Conservation (phyloP, 1,140 invertebrate genomes). For the Ditylenchus dipsaci region DNA sequence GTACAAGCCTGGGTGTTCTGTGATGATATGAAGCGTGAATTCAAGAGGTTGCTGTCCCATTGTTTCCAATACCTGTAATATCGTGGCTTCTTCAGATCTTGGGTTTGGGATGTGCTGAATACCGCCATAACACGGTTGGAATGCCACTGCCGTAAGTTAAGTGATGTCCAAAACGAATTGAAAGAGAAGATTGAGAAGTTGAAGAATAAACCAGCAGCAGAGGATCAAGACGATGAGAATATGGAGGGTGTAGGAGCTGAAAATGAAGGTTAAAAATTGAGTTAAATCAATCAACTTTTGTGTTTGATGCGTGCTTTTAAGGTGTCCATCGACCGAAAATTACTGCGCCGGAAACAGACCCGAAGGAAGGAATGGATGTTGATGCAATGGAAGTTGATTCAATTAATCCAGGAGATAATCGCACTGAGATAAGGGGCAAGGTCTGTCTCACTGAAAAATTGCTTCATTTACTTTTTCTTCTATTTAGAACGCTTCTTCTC, state of each 20-base stretch:
- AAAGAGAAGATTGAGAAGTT: background rate
- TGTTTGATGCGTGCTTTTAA: background rate
- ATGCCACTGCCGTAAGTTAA: constrained; percentile 12
- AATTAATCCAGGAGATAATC: background rate
- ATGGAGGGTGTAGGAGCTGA: background rate
- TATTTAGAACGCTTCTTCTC: no score
- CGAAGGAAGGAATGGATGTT: constrained; percentile 14
- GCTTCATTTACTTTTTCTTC: no score
- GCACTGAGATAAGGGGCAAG: no score
- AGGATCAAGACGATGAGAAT: background rate
- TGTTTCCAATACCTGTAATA: no score
- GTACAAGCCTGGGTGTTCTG: constrained; percentile 99
- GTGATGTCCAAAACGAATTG: background rate
- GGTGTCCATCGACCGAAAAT: constrained; percentile 1
- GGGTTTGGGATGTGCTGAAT: constrained; percentile 50
- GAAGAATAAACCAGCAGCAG: background rate
- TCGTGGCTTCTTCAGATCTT: constrained; percentile 24
- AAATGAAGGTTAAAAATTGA: no score
- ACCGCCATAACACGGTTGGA: constrained; percentile 35
- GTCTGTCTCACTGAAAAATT: no score
- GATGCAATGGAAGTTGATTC: constrained; percentile 32
- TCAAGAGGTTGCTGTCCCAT: constrained; percentile 22
- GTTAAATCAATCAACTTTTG: no score
- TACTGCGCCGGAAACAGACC: constrained; percentile 12
- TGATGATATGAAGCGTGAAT: constrained; percentile 76